Percentiles rank a stretch among this genome's conserved stretches.
phyloP scores from a whole-genome alignment of 2,797 vertebrate genomes.

The Myioborus melanocephalus region DNA sequence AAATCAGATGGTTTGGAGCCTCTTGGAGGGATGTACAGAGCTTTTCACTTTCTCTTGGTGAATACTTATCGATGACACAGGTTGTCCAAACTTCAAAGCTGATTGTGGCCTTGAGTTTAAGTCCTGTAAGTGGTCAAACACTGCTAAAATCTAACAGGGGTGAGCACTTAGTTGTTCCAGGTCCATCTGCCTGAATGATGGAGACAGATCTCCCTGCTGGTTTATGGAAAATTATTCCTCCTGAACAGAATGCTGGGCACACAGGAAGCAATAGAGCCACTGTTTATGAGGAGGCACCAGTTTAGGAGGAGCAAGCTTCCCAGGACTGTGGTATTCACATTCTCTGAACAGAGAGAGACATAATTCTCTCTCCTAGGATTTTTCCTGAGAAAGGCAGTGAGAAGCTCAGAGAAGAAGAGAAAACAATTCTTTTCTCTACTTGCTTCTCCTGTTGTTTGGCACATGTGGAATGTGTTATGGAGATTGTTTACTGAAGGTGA shows the following conservation, averaged over 20 bases:
- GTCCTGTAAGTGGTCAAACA: background rate
- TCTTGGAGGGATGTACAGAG: background rate
- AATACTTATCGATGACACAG: fast-evolving
- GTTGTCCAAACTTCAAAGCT: background rate
- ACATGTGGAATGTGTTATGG: background rate
- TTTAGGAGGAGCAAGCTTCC: background rate
- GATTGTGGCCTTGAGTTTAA: background rate
- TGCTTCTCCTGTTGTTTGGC: background rate
- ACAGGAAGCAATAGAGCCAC: background rate
- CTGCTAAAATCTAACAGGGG: background rate
- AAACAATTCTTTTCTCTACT: background rate
- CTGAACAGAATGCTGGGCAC: background rate
- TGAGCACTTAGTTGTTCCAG: background rate
- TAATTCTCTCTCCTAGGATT: background rate
- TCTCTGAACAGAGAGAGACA: background rate
- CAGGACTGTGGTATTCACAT: background rate
- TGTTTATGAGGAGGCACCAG: no score
- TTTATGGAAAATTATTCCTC: background rate
- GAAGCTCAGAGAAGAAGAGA: background rate
- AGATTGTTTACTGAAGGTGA: background rate
- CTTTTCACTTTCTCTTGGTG: background rate
- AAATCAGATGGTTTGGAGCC: background rate
- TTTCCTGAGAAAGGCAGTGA: background rate
- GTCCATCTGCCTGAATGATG: background rate
- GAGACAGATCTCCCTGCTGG: background rate